These are phyloP conservation scores for Myopa tessellatipennis DNA, from an alignment of 2,888 invertebrate genomes.

Conservation along the genomic window DNA sequence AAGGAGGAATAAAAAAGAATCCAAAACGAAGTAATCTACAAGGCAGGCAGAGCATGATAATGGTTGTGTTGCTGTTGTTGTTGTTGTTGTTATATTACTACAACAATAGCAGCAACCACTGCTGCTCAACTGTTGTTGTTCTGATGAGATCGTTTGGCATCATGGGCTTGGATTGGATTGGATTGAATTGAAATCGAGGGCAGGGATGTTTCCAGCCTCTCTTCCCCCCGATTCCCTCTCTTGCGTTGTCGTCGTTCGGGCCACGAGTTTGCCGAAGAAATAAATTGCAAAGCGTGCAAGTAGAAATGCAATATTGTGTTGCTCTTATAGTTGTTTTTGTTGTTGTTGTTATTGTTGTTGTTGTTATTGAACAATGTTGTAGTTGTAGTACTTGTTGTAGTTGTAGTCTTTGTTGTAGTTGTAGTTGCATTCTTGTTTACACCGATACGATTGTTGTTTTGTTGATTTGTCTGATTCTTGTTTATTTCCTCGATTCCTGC, in stretches of 20 bases:
- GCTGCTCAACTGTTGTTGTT: no score
- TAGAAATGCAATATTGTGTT: slow-evolving; percentile 44
- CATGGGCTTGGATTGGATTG: neutral
- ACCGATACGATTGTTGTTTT: slow-evolving; percentile 41
- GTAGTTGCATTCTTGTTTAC: slow-evolving; percentile 33
- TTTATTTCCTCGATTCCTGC: slow-evolving; percentile 14
- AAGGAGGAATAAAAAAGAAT: slow-evolving; percentile 15
- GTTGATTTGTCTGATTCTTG: slow-evolving; percentile 31
- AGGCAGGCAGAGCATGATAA: neutral
- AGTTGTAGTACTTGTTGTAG: slow-evolving; percentile 4
- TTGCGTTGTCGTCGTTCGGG: no score
- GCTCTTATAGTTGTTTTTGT: slow-evolving; percentile 11
- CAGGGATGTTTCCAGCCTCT: neutral
- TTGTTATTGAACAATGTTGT: neutral
- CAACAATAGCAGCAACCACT: slow-evolving; percentile 5
- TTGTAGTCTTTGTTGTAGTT: neutral
- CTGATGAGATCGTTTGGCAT: no score
- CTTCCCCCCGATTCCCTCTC: neutral
- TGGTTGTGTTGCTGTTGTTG: slow-evolving; percentile 25
- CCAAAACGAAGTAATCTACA: neutral
- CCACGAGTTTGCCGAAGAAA: neutral
- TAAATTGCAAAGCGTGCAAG: slow-evolving; percentile 43
- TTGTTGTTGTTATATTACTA: slow-evolving; percentile 39
- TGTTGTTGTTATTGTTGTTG: slow-evolving; percentile 29
- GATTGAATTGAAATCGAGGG: neutral